Conservation (phyloP, 1,140 invertebrate species). For the Penaeus indicus region DNA sequence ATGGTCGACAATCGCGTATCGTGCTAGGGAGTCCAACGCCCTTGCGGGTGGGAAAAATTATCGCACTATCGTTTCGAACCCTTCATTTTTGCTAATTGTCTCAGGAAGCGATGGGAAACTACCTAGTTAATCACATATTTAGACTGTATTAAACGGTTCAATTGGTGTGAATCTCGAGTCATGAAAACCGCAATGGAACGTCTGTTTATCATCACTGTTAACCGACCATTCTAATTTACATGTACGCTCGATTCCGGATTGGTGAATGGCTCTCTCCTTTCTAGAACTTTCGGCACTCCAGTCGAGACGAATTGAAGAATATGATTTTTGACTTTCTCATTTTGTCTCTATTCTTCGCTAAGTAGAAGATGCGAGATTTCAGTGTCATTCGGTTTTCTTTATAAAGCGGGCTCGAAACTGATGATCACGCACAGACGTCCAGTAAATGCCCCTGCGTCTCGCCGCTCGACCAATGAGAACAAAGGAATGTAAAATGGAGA, state of each 20-base stretch:
- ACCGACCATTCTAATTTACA: conserved; percentile 12
- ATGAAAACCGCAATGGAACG: conserved; percentile 28
- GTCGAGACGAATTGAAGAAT: too few relatives aligned
- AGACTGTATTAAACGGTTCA: conserved; percentile 47
- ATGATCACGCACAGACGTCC: too few relatives aligned
- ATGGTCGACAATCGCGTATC: conserved; percentile 5
- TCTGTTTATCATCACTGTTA: conserved; percentile 13
- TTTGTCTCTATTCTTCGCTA: too few relatives aligned
- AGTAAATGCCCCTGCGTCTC: too few relatives aligned
- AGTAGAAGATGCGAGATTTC: too few relatives aligned
- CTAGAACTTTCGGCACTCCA: too few relatives aligned
- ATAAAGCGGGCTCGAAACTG: too few relatives aligned
- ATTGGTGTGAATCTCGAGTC: conserved; percentile 51
- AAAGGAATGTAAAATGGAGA: too few relatives aligned
- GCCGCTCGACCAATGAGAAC: too few relatives aligned
- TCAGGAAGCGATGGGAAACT: conserved; percentile 60
- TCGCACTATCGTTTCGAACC: conserved; percentile 30
- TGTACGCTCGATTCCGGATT: neutral
- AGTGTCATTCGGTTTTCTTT: too few relatives aligned
- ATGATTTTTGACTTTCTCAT: too few relatives aligned
- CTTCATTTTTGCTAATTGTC: conserved; percentile 60
- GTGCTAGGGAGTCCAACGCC: neutral
- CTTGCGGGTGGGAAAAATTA: neutral
- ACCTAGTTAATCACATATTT: conserved; percentile 50
- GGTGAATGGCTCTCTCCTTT: neutral